Conservation (phyloP, 2,888 invertebrate species). For the Limnephilus auricula region DNA sequence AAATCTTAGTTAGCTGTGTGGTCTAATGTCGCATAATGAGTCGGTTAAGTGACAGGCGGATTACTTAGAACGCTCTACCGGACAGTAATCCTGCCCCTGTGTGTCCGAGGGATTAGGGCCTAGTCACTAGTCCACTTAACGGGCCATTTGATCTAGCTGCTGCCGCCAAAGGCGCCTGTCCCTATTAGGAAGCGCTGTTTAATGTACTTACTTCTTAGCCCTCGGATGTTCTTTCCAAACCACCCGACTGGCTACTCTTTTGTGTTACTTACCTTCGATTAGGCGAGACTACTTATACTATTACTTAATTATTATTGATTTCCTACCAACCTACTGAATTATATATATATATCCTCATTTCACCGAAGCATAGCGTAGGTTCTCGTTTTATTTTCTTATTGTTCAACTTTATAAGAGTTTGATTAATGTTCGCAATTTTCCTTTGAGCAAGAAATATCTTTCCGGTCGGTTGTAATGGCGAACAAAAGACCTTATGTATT, state of each 20-base stretch:
- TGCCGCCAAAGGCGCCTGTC: constrained; percentile 52
- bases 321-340: not conserved
- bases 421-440: not conserved
- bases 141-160: constrained; percentile 43
- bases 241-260: constrained; percentile 31
- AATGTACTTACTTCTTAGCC: constrained; percentile 46
- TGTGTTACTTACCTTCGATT: constrained; percentile 5
- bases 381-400: not conserved
- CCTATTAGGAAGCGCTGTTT: constrained; percentile 50
- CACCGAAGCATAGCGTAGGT: not conserved
- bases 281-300: not conserved
- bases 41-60: constrained; percentile 54
- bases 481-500: not conserved
- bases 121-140: constrained; percentile 59
- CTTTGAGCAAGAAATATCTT: not conserved
- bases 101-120: constrained; percentile 51
- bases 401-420: not conserved
- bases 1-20: constrained; percentile 23
- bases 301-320: not conserved
- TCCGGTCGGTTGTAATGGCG: not conserved
- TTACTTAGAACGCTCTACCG: constrained; percentile 57
- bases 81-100: constrained; percentile 50
- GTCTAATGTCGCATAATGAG: constrained; percentile 37
- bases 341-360: not conserved
- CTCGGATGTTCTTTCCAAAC: constrained; percentile 19